phyloP scores from a whole-genome alignment of 2,113 vertebrate genomes.

The Heptranchias perlo region DNA sequence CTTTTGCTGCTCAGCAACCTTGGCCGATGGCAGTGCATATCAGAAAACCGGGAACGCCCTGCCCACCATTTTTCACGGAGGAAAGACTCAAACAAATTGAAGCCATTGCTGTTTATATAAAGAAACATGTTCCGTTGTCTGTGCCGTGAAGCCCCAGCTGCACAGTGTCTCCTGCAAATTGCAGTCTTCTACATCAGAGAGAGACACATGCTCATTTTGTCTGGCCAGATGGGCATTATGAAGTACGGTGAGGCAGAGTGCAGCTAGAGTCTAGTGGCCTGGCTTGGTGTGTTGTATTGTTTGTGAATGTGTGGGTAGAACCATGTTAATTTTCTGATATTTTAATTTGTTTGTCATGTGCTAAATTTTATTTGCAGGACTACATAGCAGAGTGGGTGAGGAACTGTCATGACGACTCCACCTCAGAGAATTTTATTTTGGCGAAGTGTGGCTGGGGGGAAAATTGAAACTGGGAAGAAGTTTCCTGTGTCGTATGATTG shows the following conservation, averaged over 20 bases:
- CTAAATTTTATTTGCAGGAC: not conserved
- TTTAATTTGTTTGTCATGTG: not conserved
- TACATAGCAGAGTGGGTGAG: not conserved
- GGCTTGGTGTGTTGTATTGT: not conserved
- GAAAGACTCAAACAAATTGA: not conserved
- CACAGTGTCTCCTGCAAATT: not conserved
- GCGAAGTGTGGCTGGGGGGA: not conserved
- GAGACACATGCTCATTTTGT: not conserved
- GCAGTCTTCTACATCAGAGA: not conserved
- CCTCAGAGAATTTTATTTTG: not conserved
- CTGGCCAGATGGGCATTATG: not conserved
- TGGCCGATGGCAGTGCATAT: not conserved
- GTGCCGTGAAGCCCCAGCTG: not conserved
- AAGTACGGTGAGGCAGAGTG: not conserved
- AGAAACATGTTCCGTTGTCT: not conserved
- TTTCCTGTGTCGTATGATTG: not conserved
- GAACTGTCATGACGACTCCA: not conserved
- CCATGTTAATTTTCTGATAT: not conserved
- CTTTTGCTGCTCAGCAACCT: too few relatives aligned
- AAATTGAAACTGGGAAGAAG: not conserved
- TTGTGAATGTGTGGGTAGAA: not conserved
- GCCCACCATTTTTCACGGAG: not conserved
- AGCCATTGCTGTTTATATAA: not conserved
- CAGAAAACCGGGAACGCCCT: not conserved
- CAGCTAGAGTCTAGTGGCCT: not conserved